A percentile compares a stretch with the other conserved stretches of the same genome.
These are phyloP conservation scores for Aegotheles bennettii DNA, from an alignment of 2,113 vertebrate species.

Conservation along the genomic window DNA sequence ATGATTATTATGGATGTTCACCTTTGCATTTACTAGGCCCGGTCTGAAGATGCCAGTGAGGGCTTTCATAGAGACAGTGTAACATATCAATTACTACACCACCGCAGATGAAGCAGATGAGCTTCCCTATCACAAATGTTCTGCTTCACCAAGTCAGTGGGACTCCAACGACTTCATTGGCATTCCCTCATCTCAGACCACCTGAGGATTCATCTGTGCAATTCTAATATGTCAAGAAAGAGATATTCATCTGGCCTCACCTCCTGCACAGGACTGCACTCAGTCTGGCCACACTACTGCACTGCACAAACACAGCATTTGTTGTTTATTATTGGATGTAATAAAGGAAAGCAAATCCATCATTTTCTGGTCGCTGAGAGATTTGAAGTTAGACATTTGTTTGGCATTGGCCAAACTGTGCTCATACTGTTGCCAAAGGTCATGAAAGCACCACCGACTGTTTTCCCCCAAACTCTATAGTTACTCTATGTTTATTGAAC, in stretches of 20 bases:
- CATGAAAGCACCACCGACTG: neutral
- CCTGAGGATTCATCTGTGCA: neutral
- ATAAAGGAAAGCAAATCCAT: slow-evolving; percentile 33
- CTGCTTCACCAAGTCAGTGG: neutral
- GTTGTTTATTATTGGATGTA: slow-evolving; percentile 36
- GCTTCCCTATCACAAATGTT: neutral
- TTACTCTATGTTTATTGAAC: slow-evolving; percentile 50
- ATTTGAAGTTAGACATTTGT: slow-evolving; percentile 27
- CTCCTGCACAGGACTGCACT: neutral
- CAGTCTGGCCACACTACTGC: neutral
- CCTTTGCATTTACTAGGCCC: neutral
- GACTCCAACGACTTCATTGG: neutral
- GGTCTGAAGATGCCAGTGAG: neutral
- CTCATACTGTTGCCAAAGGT: slow-evolving; percentile 1
- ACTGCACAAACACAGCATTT: neutral
- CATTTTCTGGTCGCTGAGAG: neutral
- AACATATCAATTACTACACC: neutral
- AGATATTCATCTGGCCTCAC: neutral
- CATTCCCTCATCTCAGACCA: neutral
- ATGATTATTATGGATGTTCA: neutral
- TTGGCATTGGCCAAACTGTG: neutral
- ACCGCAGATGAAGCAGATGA: neutral
- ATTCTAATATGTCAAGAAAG: neutral
- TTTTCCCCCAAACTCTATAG: slow-evolving; percentile 41
- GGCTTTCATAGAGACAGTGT: neutral